A percentile compares a stretch with the other conserved stretches of the same genome.
Conservation (phyloP, 2,113 vertebrate species). For the Apteryx owenii region DNA sequence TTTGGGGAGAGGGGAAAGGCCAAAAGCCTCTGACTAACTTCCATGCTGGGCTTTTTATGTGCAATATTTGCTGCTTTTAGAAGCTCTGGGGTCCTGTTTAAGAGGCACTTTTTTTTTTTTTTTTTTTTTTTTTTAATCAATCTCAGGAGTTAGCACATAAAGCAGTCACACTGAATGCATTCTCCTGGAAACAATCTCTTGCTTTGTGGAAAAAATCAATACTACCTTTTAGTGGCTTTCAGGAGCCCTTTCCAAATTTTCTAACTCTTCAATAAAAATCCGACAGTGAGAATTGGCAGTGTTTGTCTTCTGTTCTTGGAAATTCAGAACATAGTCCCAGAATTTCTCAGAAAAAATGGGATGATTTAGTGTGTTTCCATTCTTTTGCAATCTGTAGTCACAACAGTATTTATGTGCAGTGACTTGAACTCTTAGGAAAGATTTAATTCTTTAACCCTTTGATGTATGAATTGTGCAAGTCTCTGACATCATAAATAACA, state of each 20-base stretch:
- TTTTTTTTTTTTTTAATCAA: neutral
- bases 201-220: constrained; percentile 25
- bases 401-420: constrained; percentile 67
- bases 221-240: constrained; percentile 48
- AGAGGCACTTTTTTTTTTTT: neutral
- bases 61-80: neutral
- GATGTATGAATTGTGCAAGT: neutral
- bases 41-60: neutral
- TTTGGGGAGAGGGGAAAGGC: neutral
- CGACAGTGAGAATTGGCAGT: constrained; percentile 83
- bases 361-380: constrained; percentile 87
- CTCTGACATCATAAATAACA: neutral
- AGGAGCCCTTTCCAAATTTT: constrained; percentile 64
- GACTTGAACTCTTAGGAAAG: constrained; percentile 67
- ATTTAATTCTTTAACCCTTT: constrained; percentile 60
- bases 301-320: constrained; percentile 86
- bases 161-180: neutral
- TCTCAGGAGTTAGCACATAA: neutral
- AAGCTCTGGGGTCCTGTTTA: neutral
- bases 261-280: constrained; percentile 80
- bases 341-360: constrained; percentile 92
- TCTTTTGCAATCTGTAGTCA: constrained; percentile 78
- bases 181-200: constrained; percentile 26
- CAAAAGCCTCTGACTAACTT: neutral
- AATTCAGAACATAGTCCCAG: constrained; percentile 87